Conservation (phyloP, 2,888 invertebrate genomes). For the Oscheius sp. region DNA sequence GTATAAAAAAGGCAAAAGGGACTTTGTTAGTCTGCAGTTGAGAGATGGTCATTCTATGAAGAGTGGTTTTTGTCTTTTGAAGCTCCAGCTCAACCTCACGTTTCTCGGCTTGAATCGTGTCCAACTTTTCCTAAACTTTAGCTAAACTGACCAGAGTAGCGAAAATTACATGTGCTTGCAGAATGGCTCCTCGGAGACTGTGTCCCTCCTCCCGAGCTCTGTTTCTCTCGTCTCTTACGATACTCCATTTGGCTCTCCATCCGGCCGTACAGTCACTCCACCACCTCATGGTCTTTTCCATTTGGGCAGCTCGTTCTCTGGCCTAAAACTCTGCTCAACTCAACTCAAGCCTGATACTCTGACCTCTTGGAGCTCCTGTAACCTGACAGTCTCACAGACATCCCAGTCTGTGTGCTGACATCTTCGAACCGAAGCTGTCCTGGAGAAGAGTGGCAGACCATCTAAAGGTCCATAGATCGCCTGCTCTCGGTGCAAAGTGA, state of each 20-base stretch:
- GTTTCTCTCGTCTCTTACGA: conserved; percentile 86
- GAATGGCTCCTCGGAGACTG: conserved; percentile 84
- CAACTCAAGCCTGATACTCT: not conserved
- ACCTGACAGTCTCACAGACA: conserved; percentile 78
- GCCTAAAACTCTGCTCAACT: conserved; percentile 76
- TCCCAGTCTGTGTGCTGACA: conserved; percentile 73
- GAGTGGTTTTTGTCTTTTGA: conserved; percentile 23
- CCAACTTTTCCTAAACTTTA: conserved; percentile 19
- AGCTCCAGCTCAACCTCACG: conserved; percentile 33
- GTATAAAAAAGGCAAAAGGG: not conserved
- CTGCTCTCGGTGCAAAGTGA: not conserved
- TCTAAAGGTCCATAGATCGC: not conserved
- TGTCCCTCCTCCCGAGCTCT: conserved; percentile 90
- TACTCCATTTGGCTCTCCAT: conserved; percentile 90
- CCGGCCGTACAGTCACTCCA: conserved; percentile 98
- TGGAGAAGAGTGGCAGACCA: conserved; percentile 38
- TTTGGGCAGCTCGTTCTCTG: conserved; percentile 91
- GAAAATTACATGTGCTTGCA: conserved; percentile 74
- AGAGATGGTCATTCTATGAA: conserved; percentile 27
- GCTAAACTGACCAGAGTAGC: not conserved
- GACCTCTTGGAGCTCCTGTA: conserved; percentile 87
- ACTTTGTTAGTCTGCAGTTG: conserved; percentile 28
- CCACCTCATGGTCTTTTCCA: conserved; percentile 99
- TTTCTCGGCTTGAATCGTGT: conserved; percentile 17
- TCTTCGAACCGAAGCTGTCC: conserved; percentile 50